Base-by-base conservation (phyloP, 2,888 invertebrate species). In the Macrosiphum euphorbiae region DNA sequence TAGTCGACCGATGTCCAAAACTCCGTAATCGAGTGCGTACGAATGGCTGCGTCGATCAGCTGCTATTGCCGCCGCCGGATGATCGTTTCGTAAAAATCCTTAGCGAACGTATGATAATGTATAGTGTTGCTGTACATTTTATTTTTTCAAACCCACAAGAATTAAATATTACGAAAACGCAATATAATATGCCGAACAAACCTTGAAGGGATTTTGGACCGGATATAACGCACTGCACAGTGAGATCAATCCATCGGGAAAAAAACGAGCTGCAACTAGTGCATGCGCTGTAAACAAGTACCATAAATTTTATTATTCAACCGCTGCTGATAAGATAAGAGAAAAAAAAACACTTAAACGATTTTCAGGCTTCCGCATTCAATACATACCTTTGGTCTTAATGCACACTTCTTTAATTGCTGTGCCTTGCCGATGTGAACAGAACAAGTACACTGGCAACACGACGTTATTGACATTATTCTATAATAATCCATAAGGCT, bases 291-390 rank as follows among this genome's bases (percentile, higher is more conserved):
- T 78, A 16, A 78, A 20, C 20, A 78, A 35, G 20, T 35, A 35
- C 35, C 35, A 78, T 8, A 78, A 20, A 78, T n/a, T n/a, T n/a
- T n/a, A n/a, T 35, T 35, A 16, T 78, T 35, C 8, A 35, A 78
- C 35, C 35, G 78, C 78, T 16, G 20, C 78, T 78, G 78, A 78
- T 78, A 78, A 58, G 58, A 58, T 58, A 58, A 78, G 78, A 67
- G 20, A 20, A 20, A 35, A 35, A 78, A 78, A 67, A n/a, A 35
- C 67, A n/a, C 7, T 78, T 78, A 16, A 1, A 78, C 35, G 78
- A n/a, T 78, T 78, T 35, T 78, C 78, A 35, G 78, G 78, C 35
- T 78, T 78, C 78, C 78, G 78, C 78, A 78, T 78, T 78, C 78
- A 41, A 78, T 35, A 20, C 78, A 78, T 78, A 78, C 78, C 35